Conservation (phyloP, 2,113 vertebrate genomes). For the Gadus chalcogrammus region DNA sequence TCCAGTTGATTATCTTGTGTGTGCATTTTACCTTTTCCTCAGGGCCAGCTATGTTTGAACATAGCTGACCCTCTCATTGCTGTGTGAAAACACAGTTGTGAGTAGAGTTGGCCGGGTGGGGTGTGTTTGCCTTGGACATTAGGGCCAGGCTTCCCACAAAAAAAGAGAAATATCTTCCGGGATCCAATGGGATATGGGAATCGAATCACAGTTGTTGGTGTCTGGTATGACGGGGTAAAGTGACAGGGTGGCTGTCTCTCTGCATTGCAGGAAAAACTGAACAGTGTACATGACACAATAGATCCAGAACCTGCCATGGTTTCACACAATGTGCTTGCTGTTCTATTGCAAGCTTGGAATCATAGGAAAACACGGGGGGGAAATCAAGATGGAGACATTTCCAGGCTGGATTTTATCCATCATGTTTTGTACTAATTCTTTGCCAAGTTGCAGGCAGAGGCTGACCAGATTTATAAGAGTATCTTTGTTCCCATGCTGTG, state of each 20-base stretch:
- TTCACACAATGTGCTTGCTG: neutral
- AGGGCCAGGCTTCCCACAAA: conserved; percentile 16
- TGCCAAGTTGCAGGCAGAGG: conserved; percentile 5
- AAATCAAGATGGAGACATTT: conserved; percentile 5
- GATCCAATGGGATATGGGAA: conserved; percentile 15
- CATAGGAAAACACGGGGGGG: neutral
- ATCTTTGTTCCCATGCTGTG: neutral
- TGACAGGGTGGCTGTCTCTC: neutral
- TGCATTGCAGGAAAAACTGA: neutral
- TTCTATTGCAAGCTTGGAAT: neutral
- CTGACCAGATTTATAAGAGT: neutral
- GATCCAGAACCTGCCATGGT: too few relatives aligned
- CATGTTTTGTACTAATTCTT: conserved; percentile 31
- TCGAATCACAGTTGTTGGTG: conserved; percentile 33
- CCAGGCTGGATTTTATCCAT: conserved; percentile 21
- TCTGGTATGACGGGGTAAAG: neutral
- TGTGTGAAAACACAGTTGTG: neutral
- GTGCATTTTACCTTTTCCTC: too few relatives aligned
- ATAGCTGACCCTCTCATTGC: too few relatives aligned
- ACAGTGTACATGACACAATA: neutral
- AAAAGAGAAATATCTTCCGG: neutral
- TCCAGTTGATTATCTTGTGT: too few relatives aligned
- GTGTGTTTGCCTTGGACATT: conserved; percentile 6
- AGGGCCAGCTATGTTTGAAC: too few relatives aligned
- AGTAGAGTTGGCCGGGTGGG: neutral